Evolutionary conservation across 30 jellyfish, hydroid and myxozoan species (phyloP), one percentile per base, ranked within the genome.

Genomic region (Clytia hemisphaerica): DNA sequence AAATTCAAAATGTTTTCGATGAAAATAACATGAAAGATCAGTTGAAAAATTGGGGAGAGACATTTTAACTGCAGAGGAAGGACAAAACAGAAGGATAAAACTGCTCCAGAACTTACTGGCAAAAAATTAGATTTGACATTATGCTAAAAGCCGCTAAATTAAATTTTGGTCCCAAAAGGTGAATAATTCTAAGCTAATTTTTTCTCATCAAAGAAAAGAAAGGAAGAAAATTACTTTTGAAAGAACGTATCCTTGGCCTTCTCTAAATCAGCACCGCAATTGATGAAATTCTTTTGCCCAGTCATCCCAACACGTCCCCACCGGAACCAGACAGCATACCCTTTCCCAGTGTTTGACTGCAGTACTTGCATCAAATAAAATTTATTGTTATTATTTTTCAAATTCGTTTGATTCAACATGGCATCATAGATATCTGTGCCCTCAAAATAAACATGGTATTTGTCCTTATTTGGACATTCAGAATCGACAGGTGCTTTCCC

Each of bases 231-330:
- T 28, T 40, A 88, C 97, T 88, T 88, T 54, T 88, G 74, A 31
- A 77, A 46, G 77, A 88, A 88, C 25, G 55, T 66, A 7, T 88
- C 88, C 42, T 79, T 88, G 18, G 97, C 97, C 49, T 74, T 81
- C 32, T 69, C 87, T n/a, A 79, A 51, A 47, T 88, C 88, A 37
- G 60, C 60, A 22, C 94, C 94, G 61, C 88, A 88, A 19, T 46
- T 76, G 28, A 88, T 76, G 14, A 88, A 63, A 34, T 74, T 73
- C 19, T 42, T 74, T 62, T 74, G 94, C 1, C 97, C 97, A 72
- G 61, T 77, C 31, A 58, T 28, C 24, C 97, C 97, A 46, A 88
- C 97, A 77, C 69, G 28, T 26, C 97, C 97, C 97, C 97, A 88
- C 7, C 97, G 86, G 63, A 79, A 75, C 97, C 97, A 88, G 25